phyloP scores from a whole-genome alignment of 2,888 invertebrate species.

The Scaptomyza caliginosa region DNA sequence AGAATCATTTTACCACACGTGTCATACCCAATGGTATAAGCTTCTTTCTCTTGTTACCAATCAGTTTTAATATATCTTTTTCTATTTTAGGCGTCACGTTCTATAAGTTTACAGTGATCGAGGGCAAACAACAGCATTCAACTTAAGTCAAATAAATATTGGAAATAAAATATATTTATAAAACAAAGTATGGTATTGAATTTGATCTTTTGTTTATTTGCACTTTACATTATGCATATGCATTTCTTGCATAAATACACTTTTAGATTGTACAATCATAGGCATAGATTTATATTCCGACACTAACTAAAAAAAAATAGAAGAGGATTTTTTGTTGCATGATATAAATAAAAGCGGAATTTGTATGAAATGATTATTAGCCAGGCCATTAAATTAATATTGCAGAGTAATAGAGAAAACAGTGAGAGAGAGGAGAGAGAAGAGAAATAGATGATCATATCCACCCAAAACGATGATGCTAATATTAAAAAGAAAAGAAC shows the following conservation, averaged over 20 bases:
- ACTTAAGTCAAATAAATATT: background rate
- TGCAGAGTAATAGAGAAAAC: slow-evolving; percentile 13
- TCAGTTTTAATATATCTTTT: slow-evolving; percentile 3
- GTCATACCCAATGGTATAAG: slow-evolving; percentile 77
- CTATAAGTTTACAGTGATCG: slow-evolving; percentile 74
- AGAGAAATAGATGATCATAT: slow-evolving; percentile 18
- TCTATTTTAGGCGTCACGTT: slow-evolving; percentile 71
- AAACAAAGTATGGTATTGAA: slow-evolving; percentile 7
- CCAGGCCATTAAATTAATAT: slow-evolving; percentile 51
- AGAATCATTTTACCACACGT: slow-evolving; percentile 63
- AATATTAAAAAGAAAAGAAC: slow-evolving; percentile 9
- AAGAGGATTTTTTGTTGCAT: slow-evolving; percentile 9
- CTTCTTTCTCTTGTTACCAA: background rate
- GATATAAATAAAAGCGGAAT: slow-evolving; percentile 40
- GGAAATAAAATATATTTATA: background rate
- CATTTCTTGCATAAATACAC: slow-evolving; percentile 36
- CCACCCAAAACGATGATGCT: slow-evolving; percentile 35
- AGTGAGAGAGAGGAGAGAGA: background rate
- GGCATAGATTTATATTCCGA: slow-evolving; percentile 53
- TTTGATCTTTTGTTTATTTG: slow-evolving; percentile 41
- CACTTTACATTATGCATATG: slow-evolving; percentile 45
- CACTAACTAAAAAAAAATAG: slow-evolving; percentile 30
- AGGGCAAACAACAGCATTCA: background rate
- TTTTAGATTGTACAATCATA: slow-evolving; percentile 62
- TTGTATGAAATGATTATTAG: slow-evolving; percentile 43